Conservation (phyloP, 2,888 invertebrate species). For the Agonopterix alstromeriana region DNA sequence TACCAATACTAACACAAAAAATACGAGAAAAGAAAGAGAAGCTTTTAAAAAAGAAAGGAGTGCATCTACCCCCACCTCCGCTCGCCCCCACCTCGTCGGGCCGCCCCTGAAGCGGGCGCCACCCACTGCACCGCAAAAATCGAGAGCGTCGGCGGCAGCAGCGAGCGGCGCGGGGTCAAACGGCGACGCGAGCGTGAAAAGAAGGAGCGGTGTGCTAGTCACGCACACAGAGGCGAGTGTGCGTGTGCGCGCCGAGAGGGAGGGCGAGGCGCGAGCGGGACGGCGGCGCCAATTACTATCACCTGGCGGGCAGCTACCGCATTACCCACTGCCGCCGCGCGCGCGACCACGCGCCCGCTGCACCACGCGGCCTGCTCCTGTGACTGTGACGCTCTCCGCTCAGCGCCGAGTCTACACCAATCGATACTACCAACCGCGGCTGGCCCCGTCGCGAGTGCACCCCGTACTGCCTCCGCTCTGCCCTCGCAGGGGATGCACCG, state of each 20-base stretch:
- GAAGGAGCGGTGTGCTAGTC: constrained; percentile 68
- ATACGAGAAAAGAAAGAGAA: constrained; percentile 76
- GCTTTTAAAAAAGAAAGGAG: constrained; percentile 75
- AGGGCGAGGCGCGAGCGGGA: constrained; percentile 69
- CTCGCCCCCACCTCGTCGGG: constrained; percentile 59
- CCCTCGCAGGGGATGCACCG: constrained; percentile 29
- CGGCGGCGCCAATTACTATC: constrained; percentile 79
- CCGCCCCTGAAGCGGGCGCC: constrained; percentile 76
- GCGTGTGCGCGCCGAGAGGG: constrained; percentile 69
- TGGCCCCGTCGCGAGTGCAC: constrained; percentile 44
- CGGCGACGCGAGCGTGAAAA: constrained; percentile 75
- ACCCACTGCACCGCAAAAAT: constrained; percentile 81
- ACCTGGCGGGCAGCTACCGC: constrained; percentile 80
- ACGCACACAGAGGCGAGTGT: constrained; percentile 51
- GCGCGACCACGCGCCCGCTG: constrained; percentile 77
- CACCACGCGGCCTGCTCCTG: constrained; percentile 61
- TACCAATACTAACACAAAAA: constrained; percentile 72
- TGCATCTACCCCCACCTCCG: constrained; percentile 71
- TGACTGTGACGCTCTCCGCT: constrained; percentile 43
- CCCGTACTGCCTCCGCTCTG: constrained; percentile 23
- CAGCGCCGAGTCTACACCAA: constrained; percentile 45
- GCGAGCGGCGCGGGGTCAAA: constrained; percentile 74
- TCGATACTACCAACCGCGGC: constrained; percentile 52
- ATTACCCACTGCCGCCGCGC: constrained; percentile 78
- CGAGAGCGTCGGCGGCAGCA: constrained; percentile 75